phyloP scores from a whole-genome alignment of 2,888 invertebrate species.

The Lasioglossum figueresi region DNA sequence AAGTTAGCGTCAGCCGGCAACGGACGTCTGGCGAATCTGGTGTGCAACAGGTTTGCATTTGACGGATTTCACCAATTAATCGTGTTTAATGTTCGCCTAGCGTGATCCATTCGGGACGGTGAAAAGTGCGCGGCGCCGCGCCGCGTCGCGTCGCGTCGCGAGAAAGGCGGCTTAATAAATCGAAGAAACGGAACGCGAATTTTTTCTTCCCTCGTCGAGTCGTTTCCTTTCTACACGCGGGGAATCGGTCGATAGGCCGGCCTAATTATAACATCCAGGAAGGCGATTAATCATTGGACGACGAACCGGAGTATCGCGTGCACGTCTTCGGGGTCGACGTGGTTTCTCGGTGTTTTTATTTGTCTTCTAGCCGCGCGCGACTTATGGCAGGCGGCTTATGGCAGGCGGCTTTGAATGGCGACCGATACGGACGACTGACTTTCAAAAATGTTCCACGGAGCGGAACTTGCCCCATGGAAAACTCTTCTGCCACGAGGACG shows the following conservation, averaged over 20 bases:
- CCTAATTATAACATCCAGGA: slow-evolving; percentile 46
- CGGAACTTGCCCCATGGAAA: slow-evolving; percentile 55
- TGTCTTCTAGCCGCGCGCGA: slow-evolving; percentile 38
- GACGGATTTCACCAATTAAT: slow-evolving; percentile 50
- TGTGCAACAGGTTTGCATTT: slow-evolving; percentile 55
- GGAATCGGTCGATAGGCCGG: slow-evolving; percentile 32
- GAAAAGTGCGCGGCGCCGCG: background rate
- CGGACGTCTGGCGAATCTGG: slow-evolving; percentile 16
- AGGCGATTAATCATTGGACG: slow-evolving; percentile 51
- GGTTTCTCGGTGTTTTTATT: slow-evolving; percentile 53
- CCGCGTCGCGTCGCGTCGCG: background rate
- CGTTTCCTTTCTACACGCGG: background rate
- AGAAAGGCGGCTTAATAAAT: slow-evolving; percentile 10
- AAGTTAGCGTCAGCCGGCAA: slow-evolving; percentile 9
- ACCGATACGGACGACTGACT: slow-evolving; percentile 57
- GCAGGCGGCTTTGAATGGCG: slow-evolving; percentile 42
- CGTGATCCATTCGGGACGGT: slow-evolving; percentile 19
- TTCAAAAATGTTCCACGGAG: slow-evolving; percentile 61
- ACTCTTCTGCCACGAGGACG: slow-evolving; percentile 39
- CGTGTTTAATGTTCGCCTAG: slow-evolving; percentile 32
- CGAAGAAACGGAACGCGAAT: slow-evolving; percentile 18
- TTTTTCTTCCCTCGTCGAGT: background rate
- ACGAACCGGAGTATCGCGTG: slow-evolving; percentile 42
- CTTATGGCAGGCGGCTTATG: slow-evolving; percentile 32
- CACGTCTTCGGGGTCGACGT: background rate